A percentile compares a stretch with the other conserved stretches of the same genome.
Evolutionary conservation across 2,113 vertebrate genomes (phyloP).

Genomic region (Camelus dromedarius): DNA sequence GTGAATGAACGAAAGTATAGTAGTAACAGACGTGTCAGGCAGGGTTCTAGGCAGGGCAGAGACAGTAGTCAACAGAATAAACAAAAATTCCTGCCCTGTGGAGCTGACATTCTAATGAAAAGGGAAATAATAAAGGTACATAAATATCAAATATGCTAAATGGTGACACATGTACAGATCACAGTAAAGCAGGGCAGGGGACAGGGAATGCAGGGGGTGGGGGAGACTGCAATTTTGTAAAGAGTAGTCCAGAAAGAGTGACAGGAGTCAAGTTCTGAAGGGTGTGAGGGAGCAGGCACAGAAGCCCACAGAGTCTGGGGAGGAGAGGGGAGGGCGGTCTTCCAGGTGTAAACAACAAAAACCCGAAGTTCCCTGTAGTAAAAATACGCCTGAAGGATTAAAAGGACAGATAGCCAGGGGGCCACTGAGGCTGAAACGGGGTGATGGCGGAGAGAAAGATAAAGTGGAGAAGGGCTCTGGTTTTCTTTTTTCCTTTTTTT

Average conservation of each 20-base stretch:
- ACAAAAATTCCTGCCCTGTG: no score
- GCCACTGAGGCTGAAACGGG: not conserved
- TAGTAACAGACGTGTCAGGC: not conserved
- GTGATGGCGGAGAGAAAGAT: not conserved
- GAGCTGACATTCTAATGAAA: not conserved
- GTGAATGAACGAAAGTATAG: not conserved
- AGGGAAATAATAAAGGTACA: not conserved
- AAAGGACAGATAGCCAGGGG: not conserved
- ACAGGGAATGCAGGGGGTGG: not conserved
- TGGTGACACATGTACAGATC: not conserved
- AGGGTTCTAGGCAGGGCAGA: not conserved
- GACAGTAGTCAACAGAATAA: not conserved
- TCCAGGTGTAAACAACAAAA: not conserved
- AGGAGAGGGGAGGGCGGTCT: no score
- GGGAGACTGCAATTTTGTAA: not conserved
- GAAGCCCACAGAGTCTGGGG: accelerated
- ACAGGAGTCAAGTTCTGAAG: not conserved
- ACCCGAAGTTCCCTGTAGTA: not conserved
- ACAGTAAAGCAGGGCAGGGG: not conserved
- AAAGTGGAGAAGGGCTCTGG: not conserved
- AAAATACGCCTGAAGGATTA: not conserved
- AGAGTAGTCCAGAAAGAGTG: not conserved
- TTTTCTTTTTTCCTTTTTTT: not conserved
- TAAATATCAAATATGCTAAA: not conserved
- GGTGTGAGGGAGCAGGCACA: no score